phyloP scores from a whole-genome alignment of 2,113 vertebrate genomes.

The Pungitius pungitius region DNA sequence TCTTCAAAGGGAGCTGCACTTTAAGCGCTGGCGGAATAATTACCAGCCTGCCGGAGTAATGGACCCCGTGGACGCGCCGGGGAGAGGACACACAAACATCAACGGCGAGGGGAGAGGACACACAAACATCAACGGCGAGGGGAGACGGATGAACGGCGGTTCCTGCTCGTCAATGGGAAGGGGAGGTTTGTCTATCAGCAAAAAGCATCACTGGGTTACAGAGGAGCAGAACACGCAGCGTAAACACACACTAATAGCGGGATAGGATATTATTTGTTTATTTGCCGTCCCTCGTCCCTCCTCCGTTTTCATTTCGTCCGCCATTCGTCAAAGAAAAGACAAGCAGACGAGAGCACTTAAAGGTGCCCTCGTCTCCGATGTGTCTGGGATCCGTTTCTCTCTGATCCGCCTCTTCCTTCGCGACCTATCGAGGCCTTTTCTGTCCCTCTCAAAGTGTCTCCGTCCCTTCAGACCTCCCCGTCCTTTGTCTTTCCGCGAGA shows the following conservation, averaged over 20 bases:
- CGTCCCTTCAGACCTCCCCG: not conserved
- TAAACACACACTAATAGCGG: slow-evolving; percentile 16
- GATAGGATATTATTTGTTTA: slow-evolving; percentile 49
- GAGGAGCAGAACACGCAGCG: slow-evolving; percentile 1
- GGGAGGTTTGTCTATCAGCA: not conserved
- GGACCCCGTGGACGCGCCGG: slow-evolving; percentile 38
- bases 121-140: slow-evolving; percentile 5
- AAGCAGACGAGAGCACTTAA: slow-evolving; percentile 56
- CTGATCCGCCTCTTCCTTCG: not conserved
- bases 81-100: slow-evolving; percentile 26
- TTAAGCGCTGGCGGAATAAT: slow-evolving; percentile 67
- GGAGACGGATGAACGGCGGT: not conserved
- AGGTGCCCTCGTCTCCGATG: slow-evolving; percentile 56
- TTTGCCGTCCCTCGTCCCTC: slow-evolving; percentile 24
- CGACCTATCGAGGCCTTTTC: not conserved
- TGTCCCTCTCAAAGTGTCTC: not conserved
- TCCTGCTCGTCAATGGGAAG: not conserved
- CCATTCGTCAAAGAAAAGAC: slow-evolving; percentile 63
- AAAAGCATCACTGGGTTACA: not conserved
- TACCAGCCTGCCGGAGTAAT: slow-evolving; percentile 50
- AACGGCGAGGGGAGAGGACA: slow-evolving; percentile 17
- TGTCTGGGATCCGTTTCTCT: slow-evolving; percentile 36
- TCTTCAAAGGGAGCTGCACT: slow-evolving; percentile 68
- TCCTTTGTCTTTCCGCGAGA: not conserved
- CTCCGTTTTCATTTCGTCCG: slow-evolving; percentile 61